Evolutionary conservation across 2,888 invertebrate genomes (phyloP).

Genomic region (Dryomyza anilis): DNA sequence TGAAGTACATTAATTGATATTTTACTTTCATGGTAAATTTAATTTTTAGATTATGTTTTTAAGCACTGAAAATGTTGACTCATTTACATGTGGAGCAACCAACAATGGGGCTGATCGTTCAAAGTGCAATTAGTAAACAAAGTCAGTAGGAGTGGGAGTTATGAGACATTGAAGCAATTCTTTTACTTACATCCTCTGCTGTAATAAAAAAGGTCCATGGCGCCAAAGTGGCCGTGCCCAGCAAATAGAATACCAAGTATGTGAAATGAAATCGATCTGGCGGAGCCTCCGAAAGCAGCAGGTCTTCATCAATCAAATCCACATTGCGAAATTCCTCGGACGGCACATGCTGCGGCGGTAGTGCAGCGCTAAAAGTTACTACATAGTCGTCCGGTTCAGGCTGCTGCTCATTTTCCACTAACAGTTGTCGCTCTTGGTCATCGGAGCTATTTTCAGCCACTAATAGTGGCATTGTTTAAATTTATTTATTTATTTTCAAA

Average conservation of each 20-base stretch:
- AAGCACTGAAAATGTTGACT: too few species aligned
- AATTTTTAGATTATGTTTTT: too few species aligned
- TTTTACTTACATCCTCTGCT: constrained; percentile 86
- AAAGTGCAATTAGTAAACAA: too few species aligned
- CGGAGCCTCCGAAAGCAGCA: constrained; percentile 44
- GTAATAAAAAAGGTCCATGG: constrained; percentile 97
- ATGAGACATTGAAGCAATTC: too few species aligned
- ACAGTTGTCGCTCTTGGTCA: constrained; percentile 26
- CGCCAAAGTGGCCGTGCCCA: constrained; percentile 87
- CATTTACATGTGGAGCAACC: too few species aligned
- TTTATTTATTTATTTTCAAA: too few species aligned
- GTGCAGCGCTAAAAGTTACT: constrained; percentile 7
- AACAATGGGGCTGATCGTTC: too few species aligned
- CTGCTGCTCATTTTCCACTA: constrained; percentile 30
- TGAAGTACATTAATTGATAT: too few species aligned
- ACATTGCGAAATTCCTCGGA: constrained; percentile 22
- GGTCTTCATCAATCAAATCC: constrained; percentile 34
- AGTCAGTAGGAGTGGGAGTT: too few species aligned
- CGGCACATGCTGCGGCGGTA: constrained; percentile 1
- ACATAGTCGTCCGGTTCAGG: constrained; percentile 24
- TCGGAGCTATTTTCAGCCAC: constrained; percentile 8
- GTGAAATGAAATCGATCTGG: constrained; percentile 72
- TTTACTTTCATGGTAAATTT: too few species aligned
- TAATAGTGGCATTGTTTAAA: background rate
- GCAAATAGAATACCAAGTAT: constrained; percentile 84